Base-by-base conservation (phyloP, 2,113 vertebrate genomes). In the Bucco capensis region DNA sequence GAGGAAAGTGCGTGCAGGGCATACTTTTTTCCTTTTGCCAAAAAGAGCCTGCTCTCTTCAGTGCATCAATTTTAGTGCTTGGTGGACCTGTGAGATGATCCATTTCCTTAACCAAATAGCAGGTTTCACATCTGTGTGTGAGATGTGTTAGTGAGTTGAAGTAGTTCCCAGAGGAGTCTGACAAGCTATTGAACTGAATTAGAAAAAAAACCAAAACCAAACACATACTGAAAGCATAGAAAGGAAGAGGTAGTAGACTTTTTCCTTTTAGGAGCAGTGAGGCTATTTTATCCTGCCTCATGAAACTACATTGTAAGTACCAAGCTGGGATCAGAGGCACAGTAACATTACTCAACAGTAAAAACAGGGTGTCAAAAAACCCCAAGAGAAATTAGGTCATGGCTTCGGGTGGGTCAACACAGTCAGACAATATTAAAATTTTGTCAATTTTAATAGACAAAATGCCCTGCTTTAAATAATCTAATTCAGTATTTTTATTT, bases 311-410 rank as follows among this genome's bases (percentile, higher is more conserved):
- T 33, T 0, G 0, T 30, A 72, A 79, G 19, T 40, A 67, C 82
- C 30, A 80, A 70, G 44, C n/a, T 65, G 53, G 37, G 37, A 81
- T 71, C 42, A 73, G 53, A 82, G 22, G 37, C 58, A 90, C 21
- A 21, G 24, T 18, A 77, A 49, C 38, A 69, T 42, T 23, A 51
- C 72, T 8, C 50, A 74, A 72, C 2, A 65, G 33, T 44, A 88
- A 91, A 86, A 81, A 71, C 0, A 37, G 22, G 14, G 5, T 50
- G 33, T 31, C 67, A 80, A 57, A 89, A 93, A 80, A 91, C 16
- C 60, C n/a, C n/a, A 74, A 56, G n/a, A 86, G 27, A 86, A 93
- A 80, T 57, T 30, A 76, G 71, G 67, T 57, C 19, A 49, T 70
- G 83, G 46, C 38, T 91, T 62, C 33, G 38, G 50, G 50, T 88